Evolutionary conservation across 2,888 invertebrate species (phyloP), one percentile per base, ranked within the genome.

Genomic region (Cheiracanthium punctorium): DNA sequence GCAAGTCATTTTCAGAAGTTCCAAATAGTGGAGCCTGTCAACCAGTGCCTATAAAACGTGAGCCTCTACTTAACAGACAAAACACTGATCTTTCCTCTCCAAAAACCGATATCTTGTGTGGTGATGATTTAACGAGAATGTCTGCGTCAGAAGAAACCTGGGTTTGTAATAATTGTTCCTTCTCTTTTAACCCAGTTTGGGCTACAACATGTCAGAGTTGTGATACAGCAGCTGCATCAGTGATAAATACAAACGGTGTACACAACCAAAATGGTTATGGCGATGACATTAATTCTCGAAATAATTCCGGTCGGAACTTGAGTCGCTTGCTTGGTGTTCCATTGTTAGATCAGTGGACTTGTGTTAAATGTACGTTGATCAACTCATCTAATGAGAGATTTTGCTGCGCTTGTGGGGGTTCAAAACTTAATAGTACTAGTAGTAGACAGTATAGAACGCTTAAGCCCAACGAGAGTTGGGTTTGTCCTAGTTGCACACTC

Each of bases 371-470:
- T 91, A 97, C 97, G 0, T 93, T 97, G 82, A 94, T 96, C 30
- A 98, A 98, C 92, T 94, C 95, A 24, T 93, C 93, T 0, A 92
- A 93, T 29, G 94, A 94, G 0, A 93, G 94, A 86, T 95, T 95
- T 0, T 98, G 98, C 91, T 95, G 95, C 14, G 96, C 96, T 0
- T 98, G 98, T 91, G 96, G 96, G 58, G 96, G 96, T n/a, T 95
- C 96, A 0, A 95, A 95, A 90, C 93, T 96, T 8, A 94, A 94
- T 88, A 95, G 95, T 89, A 93, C 95, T 73, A 93, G 94, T 1
- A 92, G 93, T 77, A 92, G 93, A 33, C 94, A 94, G 89, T 95
- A 95, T 89, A 82, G 72, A 33, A 95, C 95, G 0, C 91, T 95
- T 89, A 93, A 94, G 30, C 95, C 82, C 4, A 86, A 85, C 24